Evolutionary conservation across 2,888 invertebrate species (phyloP), one percentile per base, ranked within the genome.

Genomic region (Ophraella communa): DNA sequence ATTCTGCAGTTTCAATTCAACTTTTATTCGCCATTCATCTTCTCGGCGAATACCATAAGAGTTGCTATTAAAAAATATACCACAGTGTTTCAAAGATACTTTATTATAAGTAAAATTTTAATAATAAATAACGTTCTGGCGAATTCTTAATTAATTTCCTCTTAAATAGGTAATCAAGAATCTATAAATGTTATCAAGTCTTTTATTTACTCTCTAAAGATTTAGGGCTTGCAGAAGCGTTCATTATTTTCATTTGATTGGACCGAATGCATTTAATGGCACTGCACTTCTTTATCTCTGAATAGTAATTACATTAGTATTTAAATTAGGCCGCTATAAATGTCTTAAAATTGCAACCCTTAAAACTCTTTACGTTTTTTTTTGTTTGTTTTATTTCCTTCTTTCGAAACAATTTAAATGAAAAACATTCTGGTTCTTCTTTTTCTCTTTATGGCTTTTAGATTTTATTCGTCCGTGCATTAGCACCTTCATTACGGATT

Each of bases 291-390:
- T 75, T 77, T 77, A 75, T 74, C 74, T 69, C 58, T 27, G 68
- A 74, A 77, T 74, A 74, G 75, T 73, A 76, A 74, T 68, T 73
- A 70, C 75, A 77, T 77, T 77, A 77, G 75, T 73, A 73, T 72
- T 73, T 74, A 76, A 77, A 75, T 77, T 77, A 76, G 75, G 71
- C 73, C 69, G 75, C 76, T 70, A 72, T 76, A 75, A 76, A 75
- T 76, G 76, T 76, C 73, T 71, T 68, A 66, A 70, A 74, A 75
- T 74, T 73, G 76, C 74, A 71, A 72, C 73, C 66, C 72, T 75
- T 71, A 66, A 71, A 73, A 69, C 64, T 71, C 67, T 70, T 72
- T n/a, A n/a, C n/a, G n/a, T n/a, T n/a, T n/a, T n/a, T n/a, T n/a
- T n/a, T n/a, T n/a, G n/a, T n/a, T n/a, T n/a, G n/a, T n/a, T 59